Conservation (phyloP, 2,113 vertebrate genomes). For the Muscicapa adusta region DNA sequence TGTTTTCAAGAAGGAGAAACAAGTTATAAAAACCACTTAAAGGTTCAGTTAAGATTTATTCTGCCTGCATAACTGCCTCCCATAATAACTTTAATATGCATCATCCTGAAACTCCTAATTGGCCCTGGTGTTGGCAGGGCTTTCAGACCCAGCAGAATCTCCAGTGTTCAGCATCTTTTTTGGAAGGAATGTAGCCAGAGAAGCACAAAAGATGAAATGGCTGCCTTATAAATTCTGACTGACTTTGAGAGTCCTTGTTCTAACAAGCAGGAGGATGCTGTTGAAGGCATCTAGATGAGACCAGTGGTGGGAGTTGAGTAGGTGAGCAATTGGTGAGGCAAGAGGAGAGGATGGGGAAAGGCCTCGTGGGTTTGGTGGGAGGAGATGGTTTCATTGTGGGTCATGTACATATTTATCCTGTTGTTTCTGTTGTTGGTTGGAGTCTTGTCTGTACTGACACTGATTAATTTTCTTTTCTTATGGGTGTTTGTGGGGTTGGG, state of each 20-base stretch:
- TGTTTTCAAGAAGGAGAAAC: constrained; percentile 54
- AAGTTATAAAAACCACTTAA: constrained; percentile 61
- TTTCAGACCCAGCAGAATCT: constrained; percentile 61
- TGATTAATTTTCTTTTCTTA: not conserved
- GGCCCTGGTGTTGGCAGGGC: constrained; percentile 63
- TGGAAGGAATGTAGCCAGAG: constrained; percentile 60
- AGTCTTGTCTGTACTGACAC: not conserved
- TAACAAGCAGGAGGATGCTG: constrained; percentile 20
- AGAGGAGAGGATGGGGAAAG: not conserved
- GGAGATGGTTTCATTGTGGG: not conserved
- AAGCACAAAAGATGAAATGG: constrained; percentile 60
- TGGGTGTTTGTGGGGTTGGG: not conserved
- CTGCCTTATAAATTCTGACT: constrained; percentile 65
- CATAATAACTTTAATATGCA: constrained; percentile 69
- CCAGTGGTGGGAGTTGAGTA: not conserved
- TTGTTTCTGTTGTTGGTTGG: not conserved
- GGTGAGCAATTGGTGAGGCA: not conserved
- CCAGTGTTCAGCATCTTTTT: constrained; percentile 64
- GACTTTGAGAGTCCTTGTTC: constrained; percentile 52
- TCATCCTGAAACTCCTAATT: constrained; percentile 65
- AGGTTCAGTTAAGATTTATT: constrained; percentile 68
- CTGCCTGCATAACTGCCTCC: constrained; percentile 64
- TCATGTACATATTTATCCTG: not conserved
- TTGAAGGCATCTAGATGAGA: not conserved
- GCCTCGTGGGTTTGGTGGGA: not conserved